Conservation (phyloP, 2,113 vertebrate species). For the Trinectes maculatus region DNA sequence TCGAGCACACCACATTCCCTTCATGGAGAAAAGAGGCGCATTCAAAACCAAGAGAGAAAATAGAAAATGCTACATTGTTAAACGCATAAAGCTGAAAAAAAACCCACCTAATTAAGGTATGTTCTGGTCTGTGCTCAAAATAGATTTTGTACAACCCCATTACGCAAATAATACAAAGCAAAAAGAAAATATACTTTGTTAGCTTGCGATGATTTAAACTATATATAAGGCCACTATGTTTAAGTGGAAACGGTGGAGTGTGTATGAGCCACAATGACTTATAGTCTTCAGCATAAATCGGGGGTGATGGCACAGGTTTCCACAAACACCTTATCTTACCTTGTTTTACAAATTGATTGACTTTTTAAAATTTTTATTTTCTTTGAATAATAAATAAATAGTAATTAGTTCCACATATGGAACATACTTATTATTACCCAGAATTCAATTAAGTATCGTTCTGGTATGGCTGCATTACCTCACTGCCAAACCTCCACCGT, state of each 20-base stretch:
- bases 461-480: conserved; percentile 12
- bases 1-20: conserved; percentile 55
- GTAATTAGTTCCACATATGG: background rate
- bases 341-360: conserved; percentile 31
- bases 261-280: conserved; percentile 17
- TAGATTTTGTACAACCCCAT: conserved; percentile 32
- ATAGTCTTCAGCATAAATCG: conserved; percentile 16
- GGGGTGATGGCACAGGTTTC: conserved; percentile 36
- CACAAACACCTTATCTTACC: conserved; percentile 35
- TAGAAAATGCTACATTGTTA: conserved; percentile 67
- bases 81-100: conserved; percentile 52
- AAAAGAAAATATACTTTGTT: conserved; percentile 25
- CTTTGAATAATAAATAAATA: conserved; percentile 53
- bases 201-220: conserved; percentile 4
- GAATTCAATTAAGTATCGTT: conserved; percentile 11
- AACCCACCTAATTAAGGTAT: conserved; percentile 31
- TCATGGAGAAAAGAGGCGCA: conserved; percentile 45
- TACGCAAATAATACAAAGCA: conserved; percentile 46
- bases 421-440: conserved; percentile 32
- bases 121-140: conserved; percentile 35
- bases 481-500: conserved; percentile 49
- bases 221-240: background rate
- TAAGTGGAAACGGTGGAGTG: conserved; percentile 50
- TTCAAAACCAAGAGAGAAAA: conserved; percentile 39
- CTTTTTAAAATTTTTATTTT: background rate